Conservation (phyloP, 92 coral and sea anemone genomes). For the Heliopora coerulea region DNA sequence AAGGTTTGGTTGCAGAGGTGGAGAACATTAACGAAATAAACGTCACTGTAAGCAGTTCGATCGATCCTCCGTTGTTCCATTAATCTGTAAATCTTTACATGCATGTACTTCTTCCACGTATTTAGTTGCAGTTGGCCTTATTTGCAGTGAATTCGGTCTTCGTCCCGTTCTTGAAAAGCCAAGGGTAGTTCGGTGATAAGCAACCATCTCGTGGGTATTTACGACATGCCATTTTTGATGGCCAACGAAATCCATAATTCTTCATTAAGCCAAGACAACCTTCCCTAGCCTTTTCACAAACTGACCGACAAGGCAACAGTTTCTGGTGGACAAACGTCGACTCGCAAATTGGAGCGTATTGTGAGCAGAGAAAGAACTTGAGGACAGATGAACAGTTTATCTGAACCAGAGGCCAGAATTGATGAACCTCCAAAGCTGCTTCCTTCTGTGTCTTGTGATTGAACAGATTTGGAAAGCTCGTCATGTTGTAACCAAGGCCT, state of each 20-base stretch:
- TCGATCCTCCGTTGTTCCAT: too few species aligned
- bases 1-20: too few species aligned
- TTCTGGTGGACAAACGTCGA: constrained; percentile 63
- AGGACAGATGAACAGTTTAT: constrained; percentile 88
- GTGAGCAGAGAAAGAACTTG: constrained; percentile 81
- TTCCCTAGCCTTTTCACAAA: constrained; percentile 77
- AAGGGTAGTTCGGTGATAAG: too few species aligned
- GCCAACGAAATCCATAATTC: constrained; percentile 91
- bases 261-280: constrained; percentile 93
- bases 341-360: constrained; percentile 93
- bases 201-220: too few species aligned
- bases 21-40: too few species aligned
- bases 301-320: constrained; percentile 79
- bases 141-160: too few species aligned
- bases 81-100: too few species aligned
- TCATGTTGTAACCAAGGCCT: constrained; percentile 82
- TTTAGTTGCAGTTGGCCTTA: too few species aligned
- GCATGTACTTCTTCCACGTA: too few species aligned
- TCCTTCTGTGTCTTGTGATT: constrained; percentile 93
- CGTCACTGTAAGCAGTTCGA: too few species aligned
- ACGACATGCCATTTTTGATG: constrained; percentile 95
- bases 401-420: constrained; percentile 98
- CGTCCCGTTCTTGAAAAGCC: too few species aligned
- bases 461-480: constrained; percentile 91
- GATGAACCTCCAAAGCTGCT: constrained; percentile 99